A percentile compares a stretch with the other conserved stretches of the same genome.
Conservation (phyloP, 1,140 invertebrate genomes). For the Mycetomoellerius zeteki region DNA sequence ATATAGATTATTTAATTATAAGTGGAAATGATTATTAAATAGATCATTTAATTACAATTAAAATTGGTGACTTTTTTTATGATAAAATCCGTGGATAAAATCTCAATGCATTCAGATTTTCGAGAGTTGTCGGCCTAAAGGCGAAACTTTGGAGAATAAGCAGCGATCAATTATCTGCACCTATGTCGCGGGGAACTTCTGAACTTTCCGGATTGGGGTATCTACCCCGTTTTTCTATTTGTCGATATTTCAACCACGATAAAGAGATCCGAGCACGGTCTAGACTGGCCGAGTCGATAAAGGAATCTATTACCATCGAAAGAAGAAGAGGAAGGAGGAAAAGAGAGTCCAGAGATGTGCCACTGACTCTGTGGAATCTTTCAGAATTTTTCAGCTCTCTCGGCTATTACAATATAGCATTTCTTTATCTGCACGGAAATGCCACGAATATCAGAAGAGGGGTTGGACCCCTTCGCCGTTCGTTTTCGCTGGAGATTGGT, state of each 20-base stretch:
- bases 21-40: too few species aligned
- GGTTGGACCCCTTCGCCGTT: conserved; percentile 3
- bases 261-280: conserved; percentile 69
- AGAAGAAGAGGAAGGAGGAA: conserved; percentile 12
- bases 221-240: conserved; percentile 76
- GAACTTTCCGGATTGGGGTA: conserved; percentile 63
- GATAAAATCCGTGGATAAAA: not conserved
- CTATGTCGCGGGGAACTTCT: conserved; percentile 70
- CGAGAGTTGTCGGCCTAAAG: conserved; percentile 5
- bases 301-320: conserved; percentile 80
- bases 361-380: conserved; percentile 40
- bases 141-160: conserved; percentile 52
- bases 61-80: not conserved
- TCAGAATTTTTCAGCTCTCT: conserved; percentile 69
- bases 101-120: not conserved
- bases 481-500: conserved; percentile 54
- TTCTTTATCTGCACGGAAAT: conserved; percentile 69
- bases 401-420: conserved; percentile 70
- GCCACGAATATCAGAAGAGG: conserved; percentile 25
- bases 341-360: conserved; percentile 29
- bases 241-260: conserved; percentile 79
- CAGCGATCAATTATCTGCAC: conserved; percentile 71
- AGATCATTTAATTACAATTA: not conserved
- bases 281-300: conserved; percentile 76
- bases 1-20: not conserved